phyloP scores from a whole-genome alignment of 2,888 invertebrate genomes.

The Xanthia togata region DNA sequence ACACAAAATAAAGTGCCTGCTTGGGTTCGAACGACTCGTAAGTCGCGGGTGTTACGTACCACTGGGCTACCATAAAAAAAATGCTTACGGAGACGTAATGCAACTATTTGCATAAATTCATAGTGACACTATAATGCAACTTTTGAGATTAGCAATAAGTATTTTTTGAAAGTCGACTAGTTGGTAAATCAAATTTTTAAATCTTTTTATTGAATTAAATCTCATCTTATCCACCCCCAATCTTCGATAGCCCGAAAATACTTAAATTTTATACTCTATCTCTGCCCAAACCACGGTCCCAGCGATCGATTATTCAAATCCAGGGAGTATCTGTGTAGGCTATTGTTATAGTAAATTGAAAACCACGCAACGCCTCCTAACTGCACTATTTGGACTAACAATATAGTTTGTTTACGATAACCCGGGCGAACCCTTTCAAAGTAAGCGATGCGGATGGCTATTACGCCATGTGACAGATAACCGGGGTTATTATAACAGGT shows the following conservation, averaged over 20 bases:
- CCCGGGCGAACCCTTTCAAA: slow-evolving; percentile 49
- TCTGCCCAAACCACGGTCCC: slow-evolving; percentile 24
- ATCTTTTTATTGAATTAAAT: slow-evolving; percentile 11
- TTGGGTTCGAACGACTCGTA: too few relatives aligned
- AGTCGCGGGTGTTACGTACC: too few relatives aligned
- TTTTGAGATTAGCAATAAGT: neutral
- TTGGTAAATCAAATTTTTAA: neutral
- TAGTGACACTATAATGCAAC: neutral
- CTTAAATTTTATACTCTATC: slow-evolving; percentile 50
- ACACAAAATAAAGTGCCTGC: too few relatives aligned
- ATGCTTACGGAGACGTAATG: neutral
- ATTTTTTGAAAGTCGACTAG: neutral
- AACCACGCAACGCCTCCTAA: slow-evolving; percentile 70
- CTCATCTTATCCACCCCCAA: slow-evolving; percentile 6
- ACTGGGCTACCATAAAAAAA: neutral
- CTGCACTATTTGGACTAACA: slow-evolving; percentile 64
- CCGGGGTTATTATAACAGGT: slow-evolving; percentile 27
- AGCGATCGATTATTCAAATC: slow-evolving; percentile 67
- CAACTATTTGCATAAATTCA: neutral
- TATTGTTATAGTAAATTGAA: slow-evolving; percentile 76
- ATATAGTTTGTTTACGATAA: slow-evolving; percentile 64
- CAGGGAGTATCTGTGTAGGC: slow-evolving; percentile 62
- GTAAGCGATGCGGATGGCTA: slow-evolving; percentile 46
- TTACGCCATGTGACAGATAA: slow-evolving; percentile 41
- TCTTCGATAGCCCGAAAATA: slow-evolving; percentile 29